Conservation (phyloP, 2,113 vertebrate genomes). For the Ammodytes marinus region DNA sequence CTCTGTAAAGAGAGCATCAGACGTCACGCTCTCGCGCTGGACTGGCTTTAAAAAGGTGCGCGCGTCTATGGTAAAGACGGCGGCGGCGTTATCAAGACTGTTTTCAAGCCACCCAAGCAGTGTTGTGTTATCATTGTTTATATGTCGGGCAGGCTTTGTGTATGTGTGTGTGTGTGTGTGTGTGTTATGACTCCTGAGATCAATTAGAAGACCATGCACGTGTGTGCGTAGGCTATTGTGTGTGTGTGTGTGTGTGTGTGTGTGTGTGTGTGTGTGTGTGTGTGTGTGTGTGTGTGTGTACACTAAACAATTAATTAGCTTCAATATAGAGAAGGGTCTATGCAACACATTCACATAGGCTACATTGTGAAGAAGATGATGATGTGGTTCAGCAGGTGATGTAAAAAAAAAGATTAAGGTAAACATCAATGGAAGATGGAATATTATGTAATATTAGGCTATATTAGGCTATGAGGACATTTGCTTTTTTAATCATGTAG, state of each 20-base stretch:
- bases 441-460: background rate
- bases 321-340: background rate
- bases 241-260: background rate
- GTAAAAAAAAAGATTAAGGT: background rate
- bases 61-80: background rate
- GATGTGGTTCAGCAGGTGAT: background rate
- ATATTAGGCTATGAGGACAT: background rate
- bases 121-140: background rate
- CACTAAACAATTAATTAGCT: background rate
- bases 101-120: no score
- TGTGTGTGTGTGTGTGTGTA: constrained; percentile 35
- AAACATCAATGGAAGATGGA: background rate
- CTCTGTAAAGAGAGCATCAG: background rate
- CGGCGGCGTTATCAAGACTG: no score
- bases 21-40: background rate
- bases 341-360: background rate
- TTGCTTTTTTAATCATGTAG: background rate
- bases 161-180: background rate
- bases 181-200: no score
- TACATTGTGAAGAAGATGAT: background rate
- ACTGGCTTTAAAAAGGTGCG: constrained; percentile 25
- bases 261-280: constrained; percentile 8
- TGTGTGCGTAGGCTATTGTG: no score
- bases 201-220: no score
- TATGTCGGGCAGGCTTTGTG: background rate